Base-by-base conservation (phyloP, 2,797 vertebrate genomes). In the Malacoraja senta region DNA sequence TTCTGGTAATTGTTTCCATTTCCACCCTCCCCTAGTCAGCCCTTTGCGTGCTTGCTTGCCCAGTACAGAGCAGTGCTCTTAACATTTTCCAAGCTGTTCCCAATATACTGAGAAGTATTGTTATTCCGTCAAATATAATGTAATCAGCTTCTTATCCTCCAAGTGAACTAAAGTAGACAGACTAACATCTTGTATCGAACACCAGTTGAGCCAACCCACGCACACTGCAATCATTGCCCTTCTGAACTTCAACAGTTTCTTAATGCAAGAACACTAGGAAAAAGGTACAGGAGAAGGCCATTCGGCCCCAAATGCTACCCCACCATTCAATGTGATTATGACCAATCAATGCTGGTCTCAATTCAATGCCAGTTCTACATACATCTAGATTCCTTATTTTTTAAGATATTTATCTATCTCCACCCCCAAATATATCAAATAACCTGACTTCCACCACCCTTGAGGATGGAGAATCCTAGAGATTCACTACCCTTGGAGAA, bases 1-100 rank as follows among this genome's bases (percentile, higher is more conserved):
- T 32, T 88, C 32, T 21, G 7, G 61, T 88, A 68, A 88, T 68
- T 88, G 84, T 88, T 88, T 68, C 84, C 63, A 68, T 88, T 35
- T 88, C 84, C 61, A 88, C n/a, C 17, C 8, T 88, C 61, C 63
- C n/a, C 29, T 12, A 32, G 63, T 35, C n/a, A 26, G n/a, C n/a
- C 65, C n/a, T 17, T 88, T 21, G n/a, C 8, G n/a, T 35, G 84
- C 15, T 88, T 35, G 58, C n/a, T 88, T 0, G 15, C 21, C 29
- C n/a, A n/a, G 7, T 17, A n/a, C 63, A 58, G 61, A 86, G 61
- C 61, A 8, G 61, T 65, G 29, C 61, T 86, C 9, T 63, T 58
- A 26, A 65, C 63, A 35, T 21, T 35, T 3, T 35, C n/a, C n/a
- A 68, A 35, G 7, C 63, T 88, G 61, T 68, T 88, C 17, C 17